Evolutionary conservation across 2,888 invertebrate genomes (phyloP).

Genomic region (Lamellibrachia columna): DNA sequence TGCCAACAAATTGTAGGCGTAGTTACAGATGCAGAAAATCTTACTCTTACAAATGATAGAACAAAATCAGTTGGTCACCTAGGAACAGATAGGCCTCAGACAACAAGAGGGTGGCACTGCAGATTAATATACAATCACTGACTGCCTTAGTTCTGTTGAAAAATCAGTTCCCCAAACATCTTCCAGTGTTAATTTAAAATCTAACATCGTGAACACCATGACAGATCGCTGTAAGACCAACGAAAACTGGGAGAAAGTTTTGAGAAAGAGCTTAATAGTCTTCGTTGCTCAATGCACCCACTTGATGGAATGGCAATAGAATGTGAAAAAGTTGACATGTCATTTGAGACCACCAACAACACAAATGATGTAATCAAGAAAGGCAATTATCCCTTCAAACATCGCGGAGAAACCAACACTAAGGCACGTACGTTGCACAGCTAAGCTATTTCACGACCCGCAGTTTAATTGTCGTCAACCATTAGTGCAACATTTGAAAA

Average conservation of each 20-base stretch:
- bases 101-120: background rate
- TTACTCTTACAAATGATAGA: background rate
- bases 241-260: background rate
- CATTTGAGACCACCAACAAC: background rate
- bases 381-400: background rate
- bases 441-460: background rate
- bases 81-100: background rate
- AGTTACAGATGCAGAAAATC: background rate
- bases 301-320: slow-evolving; percentile 6
- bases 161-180: background rate
- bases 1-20: background rate
- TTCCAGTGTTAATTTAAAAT: background rate
- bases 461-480: background rate
- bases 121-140: background rate
- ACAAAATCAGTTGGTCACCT: slow-evolving; percentile 18
- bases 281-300: background rate
- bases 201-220: slow-evolving; percentile 1
- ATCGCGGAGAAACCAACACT: slow-evolving; percentile 17
- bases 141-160: background rate
- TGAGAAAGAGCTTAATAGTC: background rate
- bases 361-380: background rate
- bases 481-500: background rate
- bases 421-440: slow-evolving; percentile 16
- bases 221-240: background rate
- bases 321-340: background rate